phyloP scores from a whole-genome alignment of 2,888 invertebrate genomes.

The Eristalis pertinax region DNA sequence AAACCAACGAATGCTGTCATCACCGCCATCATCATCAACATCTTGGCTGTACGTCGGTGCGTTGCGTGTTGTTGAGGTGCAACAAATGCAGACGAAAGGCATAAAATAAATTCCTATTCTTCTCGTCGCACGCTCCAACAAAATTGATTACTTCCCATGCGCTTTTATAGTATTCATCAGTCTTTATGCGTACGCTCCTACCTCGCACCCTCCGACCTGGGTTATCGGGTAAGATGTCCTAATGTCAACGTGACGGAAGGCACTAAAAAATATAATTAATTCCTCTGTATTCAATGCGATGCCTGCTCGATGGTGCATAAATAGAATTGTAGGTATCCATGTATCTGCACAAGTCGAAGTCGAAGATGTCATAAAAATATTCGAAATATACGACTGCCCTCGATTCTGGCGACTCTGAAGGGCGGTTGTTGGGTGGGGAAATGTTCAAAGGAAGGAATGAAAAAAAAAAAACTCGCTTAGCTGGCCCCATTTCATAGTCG shows the following conservation, averaged over 20 bases:
- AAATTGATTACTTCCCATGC: slow-evolving; percentile 61
- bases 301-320: slow-evolving; percentile 50
- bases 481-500: slow-evolving; percentile 32
- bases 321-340: neutral
- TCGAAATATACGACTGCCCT: slow-evolving; percentile 21
- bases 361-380: slow-evolving; percentile 44
- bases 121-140: slow-evolving; percentile 19
- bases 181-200: slow-evolving; percentile 48
- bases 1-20: slow-evolving; percentile 27
- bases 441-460: slow-evolving; percentile 14
- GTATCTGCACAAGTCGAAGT: slow-evolving; percentile 24
- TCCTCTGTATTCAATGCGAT: slow-evolving; percentile 37
- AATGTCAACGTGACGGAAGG: slow-evolving; percentile 23
- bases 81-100: slow-evolving; percentile 14
- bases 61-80: slow-evolving; percentile 22
- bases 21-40: slow-evolving; percentile 13
- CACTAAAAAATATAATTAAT: slow-evolving; percentile 46
- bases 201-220: neutral
- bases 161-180: slow-evolving; percentile 57
- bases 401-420: slow-evolving; percentile 17
- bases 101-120: slow-evolving; percentile 32
- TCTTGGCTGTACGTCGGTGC: neutral
- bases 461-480: slow-evolving; percentile 28
- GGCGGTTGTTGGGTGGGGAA: neutral
- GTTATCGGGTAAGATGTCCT: neutral